Conservation (phyloP, 2,888 invertebrate genomes). For the Chalcis sispes region DNA sequence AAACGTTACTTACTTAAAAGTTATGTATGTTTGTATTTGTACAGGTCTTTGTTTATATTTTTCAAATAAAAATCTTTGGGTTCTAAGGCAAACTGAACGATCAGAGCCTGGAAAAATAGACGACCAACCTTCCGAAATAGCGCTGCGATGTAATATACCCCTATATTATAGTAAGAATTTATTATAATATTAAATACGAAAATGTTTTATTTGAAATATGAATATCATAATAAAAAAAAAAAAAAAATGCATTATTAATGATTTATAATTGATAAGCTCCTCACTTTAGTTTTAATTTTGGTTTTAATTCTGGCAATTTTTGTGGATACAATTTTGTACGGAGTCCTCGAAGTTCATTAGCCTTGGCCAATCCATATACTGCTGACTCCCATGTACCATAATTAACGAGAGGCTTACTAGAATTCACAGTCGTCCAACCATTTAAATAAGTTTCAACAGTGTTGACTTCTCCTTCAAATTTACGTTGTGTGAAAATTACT, state of each 20-base stretch:
- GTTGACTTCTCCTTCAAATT: slow-evolving; percentile 87
- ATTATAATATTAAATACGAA: slow-evolving; percentile 35
- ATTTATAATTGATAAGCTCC: slow-evolving; percentile 1
- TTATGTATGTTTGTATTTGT: slow-evolving; percentile 87
- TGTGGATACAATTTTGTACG: slow-evolving; percentile 83
- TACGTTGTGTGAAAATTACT: slow-evolving; percentile 84
- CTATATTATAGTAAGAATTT: slow-evolving; percentile 70
- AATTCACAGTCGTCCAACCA: slow-evolving; percentile 63
- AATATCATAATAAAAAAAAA: slow-evolving; percentile 8
- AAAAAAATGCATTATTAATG: not conserved
- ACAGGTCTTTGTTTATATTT: slow-evolving; percentile 84
- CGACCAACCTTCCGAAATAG: slow-evolving; percentile 79
- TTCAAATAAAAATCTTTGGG: slow-evolving; percentile 87
- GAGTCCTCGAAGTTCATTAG: slow-evolving; percentile 81
- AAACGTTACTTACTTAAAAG: slow-evolving; percentile 70
- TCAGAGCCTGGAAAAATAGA: slow-evolving; percentile 91
- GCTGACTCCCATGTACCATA: slow-evolving; percentile 94
- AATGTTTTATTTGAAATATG: slow-evolving; percentile 4
- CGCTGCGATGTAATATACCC: slow-evolving; percentile 77
- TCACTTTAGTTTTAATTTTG: slow-evolving; percentile 80
- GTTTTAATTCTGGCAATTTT: slow-evolving; percentile 81
- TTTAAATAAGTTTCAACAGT: slow-evolving; percentile 85
- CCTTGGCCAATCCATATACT: slow-evolving; percentile 85
- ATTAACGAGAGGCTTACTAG: slow-evolving; percentile 79
- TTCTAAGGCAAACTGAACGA: slow-evolving; percentile 87